These are phyloP conservation scores for Anoura caudifer DNA, from an alignment of 2,113 vertebrate genomes.

Conservation along the genomic window DNA sequence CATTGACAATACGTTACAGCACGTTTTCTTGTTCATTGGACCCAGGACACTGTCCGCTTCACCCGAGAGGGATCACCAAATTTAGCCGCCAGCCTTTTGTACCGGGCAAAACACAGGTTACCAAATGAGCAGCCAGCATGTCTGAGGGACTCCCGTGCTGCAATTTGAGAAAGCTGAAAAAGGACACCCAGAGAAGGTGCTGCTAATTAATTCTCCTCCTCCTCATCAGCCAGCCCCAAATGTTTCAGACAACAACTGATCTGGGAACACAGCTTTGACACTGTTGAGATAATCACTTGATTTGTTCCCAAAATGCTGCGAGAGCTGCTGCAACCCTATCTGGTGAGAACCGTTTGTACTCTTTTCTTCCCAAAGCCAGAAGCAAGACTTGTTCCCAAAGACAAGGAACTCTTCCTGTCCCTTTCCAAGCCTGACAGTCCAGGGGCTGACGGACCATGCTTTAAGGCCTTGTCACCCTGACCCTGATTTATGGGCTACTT, in stretches of 20 bases:
- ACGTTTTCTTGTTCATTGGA: background rate
- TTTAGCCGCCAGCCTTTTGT: background rate
- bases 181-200: conserved; percentile 13
- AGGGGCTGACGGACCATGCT: background rate
- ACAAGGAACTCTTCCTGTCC: conserved; percentile 11
- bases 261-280: conserved; percentile 36
- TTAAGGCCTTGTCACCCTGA: background rate
- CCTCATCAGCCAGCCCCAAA: background rate
- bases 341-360: conserved; percentile 45
- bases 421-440: background rate
- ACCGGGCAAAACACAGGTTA: background rate
- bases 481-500: background rate
- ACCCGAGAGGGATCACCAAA: background rate
- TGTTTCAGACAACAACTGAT: conserved; percentile 21
- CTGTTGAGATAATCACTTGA: conserved; percentile 56
- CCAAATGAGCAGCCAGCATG: background rate
- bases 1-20: background rate
- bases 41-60: background rate
- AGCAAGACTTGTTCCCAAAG: conserved; percentile 5
- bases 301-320: conserved; percentile 33
- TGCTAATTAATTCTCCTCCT: conserved; percentile 41
- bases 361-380: conserved; percentile 31
- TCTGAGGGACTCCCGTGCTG: background rate
- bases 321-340: conserved; percentile 35
- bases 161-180: conserved; percentile 64